Evolutionary conservation across 2,888 invertebrate genomes (phyloP), one percentile per base, ranked within the genome.

Genomic region (Ornithoptera priamus): DNA sequence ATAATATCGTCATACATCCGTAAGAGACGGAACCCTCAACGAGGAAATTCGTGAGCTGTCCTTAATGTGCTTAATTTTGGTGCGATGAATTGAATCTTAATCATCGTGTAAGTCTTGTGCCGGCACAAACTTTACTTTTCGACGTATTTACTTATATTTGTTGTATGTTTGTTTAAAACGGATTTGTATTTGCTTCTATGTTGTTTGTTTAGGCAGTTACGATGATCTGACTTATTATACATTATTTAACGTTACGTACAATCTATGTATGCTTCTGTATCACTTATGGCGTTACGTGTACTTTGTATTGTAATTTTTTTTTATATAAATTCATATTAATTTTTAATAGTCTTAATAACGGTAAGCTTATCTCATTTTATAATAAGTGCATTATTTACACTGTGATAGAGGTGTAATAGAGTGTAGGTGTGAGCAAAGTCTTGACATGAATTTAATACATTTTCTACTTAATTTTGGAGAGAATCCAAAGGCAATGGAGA

Each of bases 311-410:
- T 73, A 74, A 63, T 72, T 69, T 63, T 72, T 76, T 79, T 74
- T 75, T 77, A 75, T 76, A 78, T 78, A 75, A 77, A 50, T 10
- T 50, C 50, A 50, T 50, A 50, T 50, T 39, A 10, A 39, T 39
- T 39, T 39, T 7, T 39, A 39, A 80, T 83, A 79, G 79, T 84
- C 82, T 81, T 83, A 83, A 76, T 82, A 82, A 78, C 76, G 76
- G 75, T 84, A 81, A 77, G 77, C 83, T 82, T 42, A 76, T 85
- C 77, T 85, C 80, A 78, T 81, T 87, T 83, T 82, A 82, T 80
- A 83, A 78, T 90, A 90, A 89, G 92, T 92, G 90, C 92, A 90
- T 92, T 92, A 90, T 88, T 87, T 92, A 92, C 92, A 90, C 89
- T 92, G 92, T 92, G 91, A 92, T 92, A 91, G 87, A 87, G 78